Percentiles rank a stretch among this genome's conserved stretches.
Evolutionary conservation across 2,888 invertebrate species (phyloP).

Genomic region (Drosophila tanythrix): DNA sequence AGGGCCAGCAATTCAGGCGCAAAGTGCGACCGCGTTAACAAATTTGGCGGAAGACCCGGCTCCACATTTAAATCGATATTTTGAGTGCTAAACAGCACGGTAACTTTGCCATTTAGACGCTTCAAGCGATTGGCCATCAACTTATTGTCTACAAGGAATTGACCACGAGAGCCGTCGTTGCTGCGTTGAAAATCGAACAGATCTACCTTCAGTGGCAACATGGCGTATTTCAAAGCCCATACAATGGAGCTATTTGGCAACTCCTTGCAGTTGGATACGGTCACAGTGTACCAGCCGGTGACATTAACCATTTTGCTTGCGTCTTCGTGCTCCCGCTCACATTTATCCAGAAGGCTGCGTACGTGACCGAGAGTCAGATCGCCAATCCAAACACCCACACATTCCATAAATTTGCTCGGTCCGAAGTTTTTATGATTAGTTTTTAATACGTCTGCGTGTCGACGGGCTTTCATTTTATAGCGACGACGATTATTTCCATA

Average conservation of each 20-base stretch:
- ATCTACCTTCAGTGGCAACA: not conserved
- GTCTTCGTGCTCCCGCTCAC: not conserved
- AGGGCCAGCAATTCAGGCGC: not conserved
- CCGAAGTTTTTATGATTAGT: not conserved
- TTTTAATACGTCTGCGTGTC: not conserved
- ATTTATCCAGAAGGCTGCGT: not conserved
- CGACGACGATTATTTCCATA: not conserved
- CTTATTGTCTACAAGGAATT: not conserved
- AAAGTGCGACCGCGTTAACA: not conserved
- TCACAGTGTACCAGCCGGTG: conserved; percentile 3
- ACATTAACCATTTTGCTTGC: not conserved
- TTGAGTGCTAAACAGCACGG: not conserved
- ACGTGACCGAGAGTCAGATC: not conserved
- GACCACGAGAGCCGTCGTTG: not conserved
- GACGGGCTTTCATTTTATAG: not conserved
- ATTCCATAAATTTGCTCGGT: not conserved
- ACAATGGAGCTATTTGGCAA: conserved; percentile 4
- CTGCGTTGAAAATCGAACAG: not conserved
- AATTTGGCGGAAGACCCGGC: not conserved
- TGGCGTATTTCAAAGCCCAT: not conserved
- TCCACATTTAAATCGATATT: conserved; percentile 4
- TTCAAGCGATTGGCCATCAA: conserved; percentile 4
- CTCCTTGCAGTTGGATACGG: not conserved
- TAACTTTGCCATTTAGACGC: not conserved
- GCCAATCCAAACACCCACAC: not conserved